Percentiles rank a stretch among this genome's conserved stretches.
Conservation (phyloP, 2,797 vertebrate genomes). For the Eulemur rubriventer region DNA sequence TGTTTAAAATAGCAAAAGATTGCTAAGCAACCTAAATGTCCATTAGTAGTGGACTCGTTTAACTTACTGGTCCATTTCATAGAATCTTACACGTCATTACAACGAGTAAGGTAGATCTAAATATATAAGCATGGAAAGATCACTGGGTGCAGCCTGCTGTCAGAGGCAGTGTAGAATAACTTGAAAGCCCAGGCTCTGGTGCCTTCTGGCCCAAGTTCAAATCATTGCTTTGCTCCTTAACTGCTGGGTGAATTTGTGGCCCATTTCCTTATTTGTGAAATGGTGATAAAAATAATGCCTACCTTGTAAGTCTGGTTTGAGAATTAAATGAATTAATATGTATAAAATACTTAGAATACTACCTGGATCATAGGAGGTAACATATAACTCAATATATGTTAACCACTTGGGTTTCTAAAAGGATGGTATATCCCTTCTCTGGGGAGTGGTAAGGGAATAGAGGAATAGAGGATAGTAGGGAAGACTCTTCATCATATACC, state of each 20-base stretch:
- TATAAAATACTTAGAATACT: not conserved
- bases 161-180: not conserved
- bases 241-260: not conserved
- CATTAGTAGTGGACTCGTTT: not conserved
- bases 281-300: not conserved
- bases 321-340: not conserved
- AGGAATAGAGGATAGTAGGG: not conserved
- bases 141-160: not conserved
- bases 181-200: not conserved
- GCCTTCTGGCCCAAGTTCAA: not conserved
- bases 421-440: conserved; percentile 2
- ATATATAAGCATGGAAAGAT: not conserved
- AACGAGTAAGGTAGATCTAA: not conserved
- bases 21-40: not conserved
- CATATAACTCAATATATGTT: not conserved
- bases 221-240: not conserved
- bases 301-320: not conserved
- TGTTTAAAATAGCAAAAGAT: conserved; percentile 20
- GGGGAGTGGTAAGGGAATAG: not conserved
- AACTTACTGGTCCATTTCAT: not conserved
- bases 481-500: not conserved
- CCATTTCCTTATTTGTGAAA: conserved; percentile 1
- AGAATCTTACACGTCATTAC: not conserved
- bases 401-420: conserved; percentile 25
- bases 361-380: not conserved